Conservation (phyloP, 2,797 vertebrate species). For the Hafferia zeledoni region DNA sequence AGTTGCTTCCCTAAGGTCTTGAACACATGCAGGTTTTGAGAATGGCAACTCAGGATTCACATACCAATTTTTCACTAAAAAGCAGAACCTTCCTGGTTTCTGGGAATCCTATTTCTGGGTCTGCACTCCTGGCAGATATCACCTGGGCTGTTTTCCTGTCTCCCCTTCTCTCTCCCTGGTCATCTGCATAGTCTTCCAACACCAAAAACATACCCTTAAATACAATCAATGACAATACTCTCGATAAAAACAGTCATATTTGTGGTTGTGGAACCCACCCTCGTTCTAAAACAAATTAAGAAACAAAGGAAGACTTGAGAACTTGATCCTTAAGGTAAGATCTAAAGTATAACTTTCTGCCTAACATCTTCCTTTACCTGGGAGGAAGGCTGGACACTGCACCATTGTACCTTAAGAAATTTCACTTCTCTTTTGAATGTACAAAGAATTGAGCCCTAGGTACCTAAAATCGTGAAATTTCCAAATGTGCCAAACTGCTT, state of each 20-base stretch:
- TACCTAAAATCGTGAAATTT: background rate
- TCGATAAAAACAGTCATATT: background rate
- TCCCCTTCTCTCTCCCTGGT: background rate
- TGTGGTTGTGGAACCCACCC: background rate
- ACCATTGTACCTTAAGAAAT: background rate
- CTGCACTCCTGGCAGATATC: background rate
- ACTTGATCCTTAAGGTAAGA: background rate
- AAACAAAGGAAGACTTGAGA: background rate
- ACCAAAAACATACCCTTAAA: background rate
- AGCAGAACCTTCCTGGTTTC: background rate
- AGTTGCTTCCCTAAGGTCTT: background rate
- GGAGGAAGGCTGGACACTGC: background rate
- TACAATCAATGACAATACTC: background rate
- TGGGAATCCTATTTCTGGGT: background rate
- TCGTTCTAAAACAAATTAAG: background rate
- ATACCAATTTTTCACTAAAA: background rate
- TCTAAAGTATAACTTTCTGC: background rate
- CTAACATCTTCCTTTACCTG: background rate
- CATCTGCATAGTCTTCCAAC: background rate
- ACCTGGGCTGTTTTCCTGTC: background rate
- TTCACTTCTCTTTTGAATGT: background rate
- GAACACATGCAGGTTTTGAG: background rate
- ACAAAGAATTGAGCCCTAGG: background rate
- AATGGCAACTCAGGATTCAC: background rate
- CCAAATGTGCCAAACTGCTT: background rate